A percentile compares a stretch with the other conserved stretches of the same genome.
phyloP scores from a whole-genome alignment of 2,113 vertebrate genomes.

The Acanthisitta chloris region DNA sequence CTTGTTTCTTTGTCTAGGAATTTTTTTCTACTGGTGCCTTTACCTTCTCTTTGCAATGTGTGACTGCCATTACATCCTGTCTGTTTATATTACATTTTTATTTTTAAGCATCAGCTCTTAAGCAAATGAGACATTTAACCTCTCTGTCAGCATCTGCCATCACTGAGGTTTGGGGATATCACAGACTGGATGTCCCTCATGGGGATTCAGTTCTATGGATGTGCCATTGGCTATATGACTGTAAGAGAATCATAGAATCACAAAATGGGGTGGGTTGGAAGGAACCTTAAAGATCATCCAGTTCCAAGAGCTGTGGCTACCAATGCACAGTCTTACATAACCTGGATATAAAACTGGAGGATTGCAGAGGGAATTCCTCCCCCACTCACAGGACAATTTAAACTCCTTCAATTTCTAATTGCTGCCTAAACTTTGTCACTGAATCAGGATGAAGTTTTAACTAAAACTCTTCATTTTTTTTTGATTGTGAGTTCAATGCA shows the following conservation, averaged over 20 bases:
- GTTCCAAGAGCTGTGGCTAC: neutral
- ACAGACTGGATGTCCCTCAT: neutral
- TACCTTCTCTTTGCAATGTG: neutral
- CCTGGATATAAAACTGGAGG: neutral
- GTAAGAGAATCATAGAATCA: neutral
- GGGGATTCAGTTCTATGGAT: neutral
- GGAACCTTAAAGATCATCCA: neutral
- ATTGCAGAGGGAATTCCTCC: neutral
- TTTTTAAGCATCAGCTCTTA: neutral
- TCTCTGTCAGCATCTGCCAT: neutral
- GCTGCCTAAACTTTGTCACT: neutral
- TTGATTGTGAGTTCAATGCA: neutral
- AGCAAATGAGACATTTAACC: neutral
- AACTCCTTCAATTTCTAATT: neutral
- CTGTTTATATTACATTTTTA: neutral
- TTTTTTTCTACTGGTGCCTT: neutral
- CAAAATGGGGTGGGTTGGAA: neutral
- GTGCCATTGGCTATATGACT: neutral
- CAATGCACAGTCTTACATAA: too few relatives aligned
- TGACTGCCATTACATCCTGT: neutral
- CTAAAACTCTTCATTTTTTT: neutral
- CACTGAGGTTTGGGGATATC: neutral
- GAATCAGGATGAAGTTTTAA: neutral
- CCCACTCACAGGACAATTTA: neutral
- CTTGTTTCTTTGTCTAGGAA: neutral